phyloP scores from a whole-genome alignment of 2,888 invertebrate species.

The Frankliniella fusca region DNA sequence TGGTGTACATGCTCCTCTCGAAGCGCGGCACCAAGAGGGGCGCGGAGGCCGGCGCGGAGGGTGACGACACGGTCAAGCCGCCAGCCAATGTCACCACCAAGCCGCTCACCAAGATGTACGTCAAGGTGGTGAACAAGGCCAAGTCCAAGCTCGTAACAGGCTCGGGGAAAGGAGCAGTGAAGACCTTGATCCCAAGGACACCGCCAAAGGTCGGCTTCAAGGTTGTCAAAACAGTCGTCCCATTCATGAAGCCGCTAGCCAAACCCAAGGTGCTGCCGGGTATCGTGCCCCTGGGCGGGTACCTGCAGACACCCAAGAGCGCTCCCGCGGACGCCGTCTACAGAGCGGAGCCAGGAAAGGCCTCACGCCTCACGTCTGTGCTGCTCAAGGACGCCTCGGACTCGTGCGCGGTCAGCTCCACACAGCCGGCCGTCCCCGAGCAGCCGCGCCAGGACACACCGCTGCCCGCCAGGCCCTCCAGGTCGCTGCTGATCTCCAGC shows the following conservation, averaged over 20 bases:
- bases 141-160: no score
- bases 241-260: background rate
- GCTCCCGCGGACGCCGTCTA: background rate
- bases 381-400: background rate
- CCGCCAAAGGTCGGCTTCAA: background rate
- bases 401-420: background rate
- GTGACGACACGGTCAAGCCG: background rate
- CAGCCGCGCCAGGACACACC: background rate
- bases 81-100: background rate
- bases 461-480: background rate
- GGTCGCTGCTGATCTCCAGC: background rate
- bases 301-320: background rate
- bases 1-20: slow-evolving; percentile 6
- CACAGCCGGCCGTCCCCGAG: background rate
- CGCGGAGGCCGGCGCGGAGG: background rate
- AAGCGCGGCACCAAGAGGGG: background rate
- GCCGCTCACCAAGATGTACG: background rate
- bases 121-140: background rate
- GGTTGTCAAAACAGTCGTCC: background rate
- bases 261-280: background rate
- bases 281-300: background rate
- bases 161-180: background rate
- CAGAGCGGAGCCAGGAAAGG: background rate
- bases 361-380: background rate
- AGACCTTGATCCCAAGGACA: background rate